phyloP scores from a whole-genome alignment of 2,888 invertebrate genomes.

The Lasioglossum oenotherae region DNA sequence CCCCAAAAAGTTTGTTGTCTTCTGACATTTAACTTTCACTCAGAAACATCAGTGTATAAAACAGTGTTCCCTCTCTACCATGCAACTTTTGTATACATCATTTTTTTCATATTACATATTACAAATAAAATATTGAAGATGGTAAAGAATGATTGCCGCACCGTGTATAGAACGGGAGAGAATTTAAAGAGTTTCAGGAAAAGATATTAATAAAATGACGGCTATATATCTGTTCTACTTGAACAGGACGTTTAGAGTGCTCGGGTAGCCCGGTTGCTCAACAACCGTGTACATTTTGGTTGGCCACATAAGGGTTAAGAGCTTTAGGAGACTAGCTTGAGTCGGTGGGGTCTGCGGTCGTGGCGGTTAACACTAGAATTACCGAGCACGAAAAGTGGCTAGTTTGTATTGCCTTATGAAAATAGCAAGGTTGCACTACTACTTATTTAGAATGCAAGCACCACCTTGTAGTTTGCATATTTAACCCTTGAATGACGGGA shows the following conservation, averaged over 20 bases:
- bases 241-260: neutral
- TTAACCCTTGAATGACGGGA: neutral
- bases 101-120: too few species aligned
- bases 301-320: constrained; percentile 3
- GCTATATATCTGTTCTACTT: neutral
- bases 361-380: constrained; percentile 12
- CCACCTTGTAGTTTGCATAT: neutral
- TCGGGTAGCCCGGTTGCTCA: neutral
- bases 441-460: neutral
- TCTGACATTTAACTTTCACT: too few species aligned
- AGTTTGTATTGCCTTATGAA: constrained; percentile 9
- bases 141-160: too few species aligned
- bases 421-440: neutral
- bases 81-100: too few species aligned
- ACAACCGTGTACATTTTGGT: neutral
- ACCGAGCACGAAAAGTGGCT: neutral
- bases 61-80: too few species aligned
- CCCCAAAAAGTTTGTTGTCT: too few species aligned
- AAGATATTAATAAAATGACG: neutral
- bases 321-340: constrained; percentile 8
- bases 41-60: too few species aligned
- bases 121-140: too few species aligned
- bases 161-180: neutral
- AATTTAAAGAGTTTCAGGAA: neutral
- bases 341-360: neutral